These are phyloP conservation scores for Tetheella fluctuosa DNA, from an alignment of 2,888 invertebrate genomes.

Conservation along the genomic window DNA sequence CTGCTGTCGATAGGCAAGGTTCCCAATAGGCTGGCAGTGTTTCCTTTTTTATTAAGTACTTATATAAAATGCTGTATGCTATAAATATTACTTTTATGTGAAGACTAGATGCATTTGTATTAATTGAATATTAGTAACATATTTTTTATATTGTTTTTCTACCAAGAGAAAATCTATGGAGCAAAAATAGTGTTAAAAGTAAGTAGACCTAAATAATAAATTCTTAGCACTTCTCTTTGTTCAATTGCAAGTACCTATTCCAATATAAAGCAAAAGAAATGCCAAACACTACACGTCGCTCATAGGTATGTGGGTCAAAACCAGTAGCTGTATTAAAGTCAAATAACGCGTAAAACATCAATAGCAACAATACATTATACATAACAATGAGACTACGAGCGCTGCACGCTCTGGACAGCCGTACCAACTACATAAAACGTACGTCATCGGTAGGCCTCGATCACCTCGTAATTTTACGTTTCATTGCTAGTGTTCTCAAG, in stretches of 20 bases:
- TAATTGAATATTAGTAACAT: no score
- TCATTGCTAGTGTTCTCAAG: conserved; percentile 73
- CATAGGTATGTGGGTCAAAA: conserved; percentile 34
- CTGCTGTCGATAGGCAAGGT: no score
- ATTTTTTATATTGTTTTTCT: background rate
- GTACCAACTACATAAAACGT: conserved; percentile 35
- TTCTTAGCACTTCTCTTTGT: background rate
- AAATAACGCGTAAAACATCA: conserved; percentile 61
- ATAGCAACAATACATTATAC: conserved; percentile 61
- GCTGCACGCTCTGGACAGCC: conserved; percentile 36
- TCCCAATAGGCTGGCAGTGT: no score
- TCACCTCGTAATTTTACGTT: conserved; percentile 75
- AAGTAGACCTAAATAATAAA: no score
- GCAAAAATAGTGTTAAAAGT: no score
- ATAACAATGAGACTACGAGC: conserved; percentile 48
- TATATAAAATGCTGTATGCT: no score
- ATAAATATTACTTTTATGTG: no score
- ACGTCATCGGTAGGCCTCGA: conserved; percentile 59
- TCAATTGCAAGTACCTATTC: background rate
- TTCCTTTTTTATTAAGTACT: no score
- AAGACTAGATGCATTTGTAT: no score
- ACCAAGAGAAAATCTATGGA: no score
- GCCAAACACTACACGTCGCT: conserved; percentile 26
- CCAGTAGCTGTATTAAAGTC: conserved; percentile 56
- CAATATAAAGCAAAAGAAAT: conserved; percentile 11